Evolutionary conservation across 2,113 vertebrate genomes (phyloP).

Genomic region (Beaufortia kweichowensis): DNA sequence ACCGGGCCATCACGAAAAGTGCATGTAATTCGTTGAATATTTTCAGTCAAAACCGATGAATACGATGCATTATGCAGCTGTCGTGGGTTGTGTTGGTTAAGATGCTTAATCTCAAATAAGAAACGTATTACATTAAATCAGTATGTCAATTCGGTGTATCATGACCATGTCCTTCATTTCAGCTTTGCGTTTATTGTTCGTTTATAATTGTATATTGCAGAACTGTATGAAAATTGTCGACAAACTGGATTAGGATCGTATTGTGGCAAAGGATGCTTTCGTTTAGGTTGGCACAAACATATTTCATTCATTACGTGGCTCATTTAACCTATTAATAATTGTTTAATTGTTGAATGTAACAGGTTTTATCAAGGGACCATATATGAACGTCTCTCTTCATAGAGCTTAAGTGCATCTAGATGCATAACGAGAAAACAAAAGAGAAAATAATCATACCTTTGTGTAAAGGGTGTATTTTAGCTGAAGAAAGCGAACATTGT

Average conservation of each 20-base stretch:
- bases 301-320: neutral
- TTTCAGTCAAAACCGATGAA: neutral
- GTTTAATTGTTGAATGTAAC: conserved; percentile 4
- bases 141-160: neutral
- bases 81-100: neutral
- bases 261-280: neutral
- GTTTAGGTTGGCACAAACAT: neutral
- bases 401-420: neutral
- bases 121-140: neutral
- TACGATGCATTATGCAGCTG: neutral
- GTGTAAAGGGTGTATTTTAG: conserved; percentile 30
- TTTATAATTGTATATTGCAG: neutral
- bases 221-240: neutral
- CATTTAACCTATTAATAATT: neutral
- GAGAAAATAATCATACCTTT: conserved; percentile 7
- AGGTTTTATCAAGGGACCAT: neutral
- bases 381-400: neutral
- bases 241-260: neutral
- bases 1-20: neutral
- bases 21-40: neutral
- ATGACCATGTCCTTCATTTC: neutral
- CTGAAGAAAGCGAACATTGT: conserved; percentile 22
- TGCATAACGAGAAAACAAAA: neutral
- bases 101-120: neutral
- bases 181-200: neutral